These are phyloP conservation scores for Laothoe populi DNA, from an alignment of 2,888 invertebrate genomes.

Conservation along the genomic window DNA sequence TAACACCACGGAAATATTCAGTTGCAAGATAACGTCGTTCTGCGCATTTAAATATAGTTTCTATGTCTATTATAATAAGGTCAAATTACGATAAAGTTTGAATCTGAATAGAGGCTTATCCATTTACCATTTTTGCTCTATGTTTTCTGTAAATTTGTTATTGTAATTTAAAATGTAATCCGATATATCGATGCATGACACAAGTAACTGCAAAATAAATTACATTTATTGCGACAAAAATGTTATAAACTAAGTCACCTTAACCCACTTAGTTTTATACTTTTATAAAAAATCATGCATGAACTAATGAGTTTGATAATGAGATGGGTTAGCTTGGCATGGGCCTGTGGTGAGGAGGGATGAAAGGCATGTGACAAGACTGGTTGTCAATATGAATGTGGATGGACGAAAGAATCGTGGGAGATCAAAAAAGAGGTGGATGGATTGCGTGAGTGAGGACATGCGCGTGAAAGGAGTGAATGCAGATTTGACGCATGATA, in stretches of 20 bases:
- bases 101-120: not conserved
- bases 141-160: not conserved
- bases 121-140: not conserved
- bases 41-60: conserved; percentile 51
- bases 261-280: conserved; percentile 5
- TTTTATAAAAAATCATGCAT: conserved; percentile 1
- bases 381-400: too few relatives aligned
- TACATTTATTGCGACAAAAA: not conserved
- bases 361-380: too few relatives aligned
- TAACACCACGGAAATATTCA: conserved; percentile 66
- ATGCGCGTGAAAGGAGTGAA: too few relatives aligned
- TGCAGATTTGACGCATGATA: too few relatives aligned
- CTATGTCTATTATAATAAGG: conserved; percentile 36
- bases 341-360: too few relatives aligned
- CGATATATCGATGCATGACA: not conserved
- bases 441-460: too few relatives aligned
- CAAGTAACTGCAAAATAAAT: not conserved
- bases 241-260: conserved; percentile 8
- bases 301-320: conserved; percentile 10
- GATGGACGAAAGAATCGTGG: too few relatives aligned
- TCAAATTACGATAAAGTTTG: conserved; percentile 17
- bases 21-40: conserved; percentile 73
- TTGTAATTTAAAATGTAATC: not conserved
- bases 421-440: too few relatives aligned
- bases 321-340: too few relatives aligned